Evolutionary conservation across 1,140 invertebrate species (phyloP), one percentile per base, ranked within the genome.

Genomic region (Andrena cerasifolii): DNA sequence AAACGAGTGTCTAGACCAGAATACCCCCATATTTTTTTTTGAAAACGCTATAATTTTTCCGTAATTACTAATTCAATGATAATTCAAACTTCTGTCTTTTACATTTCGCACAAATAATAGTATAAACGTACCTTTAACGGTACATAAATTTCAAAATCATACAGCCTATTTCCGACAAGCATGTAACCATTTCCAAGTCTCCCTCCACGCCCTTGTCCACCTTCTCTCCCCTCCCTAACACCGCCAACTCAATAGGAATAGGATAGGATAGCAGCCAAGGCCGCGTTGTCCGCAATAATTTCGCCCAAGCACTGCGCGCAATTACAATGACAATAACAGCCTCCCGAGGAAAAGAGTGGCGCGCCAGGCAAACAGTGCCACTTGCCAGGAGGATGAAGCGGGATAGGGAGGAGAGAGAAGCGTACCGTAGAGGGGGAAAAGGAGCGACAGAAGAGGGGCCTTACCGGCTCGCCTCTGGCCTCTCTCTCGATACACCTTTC

Each of bases 401-500:
- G 62, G 67, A 54, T 70, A 83, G 79, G 70, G 76, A 77, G 73
- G 45, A 68, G 72, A 76, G 71, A 81, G 51, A 72, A 71, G 63
- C 53, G 77, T 71, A 2, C 1, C 2, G 14, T n/a, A 24, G 68
- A 43, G n/a, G 65, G 56, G 63, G 73, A 12, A 65, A 47, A 66
- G 33, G 45, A 36, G 47, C 63, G 58, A 66, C n/a, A 28, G 84
- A 84, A 83, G 84, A 83, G 84, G 85, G 85, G 79, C 62, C 68
- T 75, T 83, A 84, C 53, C 63, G 67, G 73, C 80, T 84, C 59
- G 73, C 78, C 78, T 84, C 82, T 78, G 47, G 53, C 75, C 80
- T 85, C 84, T 87, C 86, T 85, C 83, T 79, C 84, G 85, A 88
- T 88, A 90, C 88, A 90, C 91, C 91, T 92, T 91, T 92, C 90